Percentiles rank a stretch among this genome's conserved stretches.
Evolutionary conservation across 2,888 invertebrate species (phyloP).

Genomic region (Azorinus chamasolen): DNA sequence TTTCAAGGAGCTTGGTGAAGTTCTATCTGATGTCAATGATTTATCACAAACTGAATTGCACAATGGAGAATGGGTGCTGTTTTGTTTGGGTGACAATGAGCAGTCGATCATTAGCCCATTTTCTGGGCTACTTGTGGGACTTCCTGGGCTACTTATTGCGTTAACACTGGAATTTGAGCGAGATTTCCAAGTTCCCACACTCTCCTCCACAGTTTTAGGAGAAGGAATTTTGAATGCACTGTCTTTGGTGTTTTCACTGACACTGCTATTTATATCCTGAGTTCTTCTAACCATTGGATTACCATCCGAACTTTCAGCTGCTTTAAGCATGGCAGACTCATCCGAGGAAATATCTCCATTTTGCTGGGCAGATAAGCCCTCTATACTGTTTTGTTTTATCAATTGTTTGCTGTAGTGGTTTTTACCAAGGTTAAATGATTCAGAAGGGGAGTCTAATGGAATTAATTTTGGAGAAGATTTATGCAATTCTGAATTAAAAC

Average conservation of each 20-base stretch:
- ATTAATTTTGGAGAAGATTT: constrained; percentile 42
- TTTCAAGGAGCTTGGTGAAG: constrained; percentile 3
- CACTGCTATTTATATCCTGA: constrained; percentile 6
- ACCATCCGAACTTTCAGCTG: constrained; percentile 3
- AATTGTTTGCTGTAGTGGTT: constrained; percentile 4
- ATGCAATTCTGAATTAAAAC: no score
- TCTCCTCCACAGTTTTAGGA: constrained; percentile 66
- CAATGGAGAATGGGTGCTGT: constrained; percentile 70
- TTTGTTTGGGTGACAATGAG: constrained; percentile 69
- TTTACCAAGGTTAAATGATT: constrained; percentile 18
- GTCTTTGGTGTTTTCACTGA: constrained; percentile 45
- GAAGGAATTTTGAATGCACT: constrained; percentile 77
- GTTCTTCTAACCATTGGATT: not conserved
- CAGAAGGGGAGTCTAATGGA: constrained; percentile 54
- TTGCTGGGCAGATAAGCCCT: constrained; percentile 30
- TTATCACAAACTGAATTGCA: constrained; percentile 56
- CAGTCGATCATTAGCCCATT: constrained; percentile 86
- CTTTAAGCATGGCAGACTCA: constrained; percentile 1
- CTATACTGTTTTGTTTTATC: constrained; percentile 19
- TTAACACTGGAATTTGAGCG: constrained; percentile 57
- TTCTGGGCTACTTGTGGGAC: constrained; percentile 85
- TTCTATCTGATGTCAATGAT: not conserved
- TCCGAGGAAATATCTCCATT: constrained; percentile 43
- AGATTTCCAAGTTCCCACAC: constrained; percentile 47
- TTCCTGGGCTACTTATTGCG: constrained; percentile 74